A percentile compares a stretch with the other conserved stretches of the same genome.
phyloP scores from a whole-genome alignment of 2,797 vertebrate genomes.

The Clamator glandarius region DNA sequence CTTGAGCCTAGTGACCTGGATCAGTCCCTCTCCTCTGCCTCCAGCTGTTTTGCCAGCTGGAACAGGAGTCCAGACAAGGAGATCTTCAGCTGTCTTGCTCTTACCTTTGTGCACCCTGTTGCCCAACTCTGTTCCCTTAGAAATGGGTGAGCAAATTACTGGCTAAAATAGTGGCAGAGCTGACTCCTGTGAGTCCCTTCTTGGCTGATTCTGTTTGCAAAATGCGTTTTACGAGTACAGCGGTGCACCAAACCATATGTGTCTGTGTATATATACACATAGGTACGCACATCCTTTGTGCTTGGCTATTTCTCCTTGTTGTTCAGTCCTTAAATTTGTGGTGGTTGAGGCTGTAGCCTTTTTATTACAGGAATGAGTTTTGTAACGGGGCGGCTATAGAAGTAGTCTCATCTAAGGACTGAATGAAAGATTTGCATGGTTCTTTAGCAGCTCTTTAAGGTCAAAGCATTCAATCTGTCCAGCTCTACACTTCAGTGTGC shows the following conservation, averaged over 20 bases:
- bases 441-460: constrained; percentile 4
- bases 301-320: neutral
- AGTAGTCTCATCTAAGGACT: neutral
- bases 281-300: neutral
- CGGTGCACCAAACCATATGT: neutral
- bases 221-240: neutral
- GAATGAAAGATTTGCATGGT: neutral
- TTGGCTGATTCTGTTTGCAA: neutral
- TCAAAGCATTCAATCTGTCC: constrained; percentile 2
- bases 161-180: neutral
- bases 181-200: neutral
- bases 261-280: fast-evolving
- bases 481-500: neutral
- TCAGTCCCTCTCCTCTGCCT: neutral
- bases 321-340: neutral
- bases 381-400: neutral
- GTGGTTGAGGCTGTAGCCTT: neutral
- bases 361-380: neutral
- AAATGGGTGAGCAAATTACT: neutral
- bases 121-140: neutral
- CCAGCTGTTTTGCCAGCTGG: neutral
- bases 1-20: neutral
- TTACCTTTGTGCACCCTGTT: neutral
- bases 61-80: neutral
- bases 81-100: neutral